Base-by-base conservation (phyloP, 2,113 vertebrate species). In the Promerops cafer region DNA sequence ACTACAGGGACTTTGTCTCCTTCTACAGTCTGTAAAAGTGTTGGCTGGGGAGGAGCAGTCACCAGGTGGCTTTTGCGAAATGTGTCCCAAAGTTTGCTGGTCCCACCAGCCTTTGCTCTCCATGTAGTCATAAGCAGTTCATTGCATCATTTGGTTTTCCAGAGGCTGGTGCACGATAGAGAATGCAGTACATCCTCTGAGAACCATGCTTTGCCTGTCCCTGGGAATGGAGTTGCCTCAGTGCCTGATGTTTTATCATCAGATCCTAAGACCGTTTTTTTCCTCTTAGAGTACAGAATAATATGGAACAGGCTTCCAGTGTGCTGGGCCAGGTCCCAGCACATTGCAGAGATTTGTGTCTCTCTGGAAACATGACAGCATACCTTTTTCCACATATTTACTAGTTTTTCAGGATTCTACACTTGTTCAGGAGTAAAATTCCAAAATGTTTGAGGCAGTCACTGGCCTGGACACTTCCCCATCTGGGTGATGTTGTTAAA, bases 101-200 rank as follows among this genome's bases (percentile, higher is more conserved):
- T 60, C 7, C 27, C 17, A 23, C 45, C 22, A 53, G 16, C 20
- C 39, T 68, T n/a, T 61, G 47, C 30, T 53, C 24, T 68, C 18
- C 5, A 4, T 27, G 31, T 68, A 7, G 22, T 31, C n/a, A 13
- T 40, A 30, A 60, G 3, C n/a, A 89, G 39, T 60, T 54, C n/a
- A 11, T 82, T 47, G 47, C 35, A 23, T 90, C 11, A 13, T 49
- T 31, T 54, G 40, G 27, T 83, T 54, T 76, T 83, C 54, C 30
- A 61, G 40, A 61, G n/a, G 20, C 20, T 61, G 11, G 8, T 61
- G 30, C 21, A 33, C 0, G 0, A 13, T 1, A 20, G 4, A 17
- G 30, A 49, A 35, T 69, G 18, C 17, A 4, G 2, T 49, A 60
- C n/a, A 54, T 2, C 30, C 5, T 45, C 70, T 82, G 45, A 75